phyloP scores from a whole-genome alignment of 2,113 vertebrate genomes.

The Columbina picui region DNA sequence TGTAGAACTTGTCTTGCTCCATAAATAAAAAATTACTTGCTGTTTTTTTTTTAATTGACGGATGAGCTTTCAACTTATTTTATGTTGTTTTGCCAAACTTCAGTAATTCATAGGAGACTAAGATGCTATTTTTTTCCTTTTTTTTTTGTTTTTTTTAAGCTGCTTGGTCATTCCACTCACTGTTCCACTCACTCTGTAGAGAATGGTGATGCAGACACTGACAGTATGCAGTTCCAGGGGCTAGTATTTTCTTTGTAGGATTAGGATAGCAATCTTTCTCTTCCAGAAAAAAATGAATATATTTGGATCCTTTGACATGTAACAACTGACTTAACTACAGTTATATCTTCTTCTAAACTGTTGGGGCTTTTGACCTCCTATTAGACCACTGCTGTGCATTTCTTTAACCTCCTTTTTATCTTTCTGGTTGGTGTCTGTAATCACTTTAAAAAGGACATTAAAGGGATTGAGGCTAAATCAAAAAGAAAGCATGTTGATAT shows the following conservation, averaged over 20 bases:
- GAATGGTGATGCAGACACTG: constrained; percentile 13
- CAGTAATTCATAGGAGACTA: neutral
- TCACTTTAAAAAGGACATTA: constrained; percentile 51
- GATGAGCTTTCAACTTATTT: neutral
- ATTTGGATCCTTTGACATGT: neutral
- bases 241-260: neutral
- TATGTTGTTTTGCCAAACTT: neutral
- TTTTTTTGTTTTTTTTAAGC: neutral
- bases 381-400: constrained; percentile 27
- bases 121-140: neutral
- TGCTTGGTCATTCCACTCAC: neutral
- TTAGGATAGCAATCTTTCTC: neutral
- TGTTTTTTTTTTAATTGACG: neutral
- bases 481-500: constrained; percentile 56
- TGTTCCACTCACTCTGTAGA: neutral
- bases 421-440: constrained; percentile 57
- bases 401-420: constrained; percentile 62
- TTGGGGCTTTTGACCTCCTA: neutral
- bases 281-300: neutral
- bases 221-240: neutral
- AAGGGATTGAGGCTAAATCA: constrained; percentile 63
- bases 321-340: neutral
- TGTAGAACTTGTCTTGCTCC: neutral
- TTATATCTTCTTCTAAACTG: neutral
- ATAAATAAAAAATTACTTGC: neutral